Conservation (phyloP, 2,888 invertebrate genomes). For the Loripinus fragilis region DNA sequence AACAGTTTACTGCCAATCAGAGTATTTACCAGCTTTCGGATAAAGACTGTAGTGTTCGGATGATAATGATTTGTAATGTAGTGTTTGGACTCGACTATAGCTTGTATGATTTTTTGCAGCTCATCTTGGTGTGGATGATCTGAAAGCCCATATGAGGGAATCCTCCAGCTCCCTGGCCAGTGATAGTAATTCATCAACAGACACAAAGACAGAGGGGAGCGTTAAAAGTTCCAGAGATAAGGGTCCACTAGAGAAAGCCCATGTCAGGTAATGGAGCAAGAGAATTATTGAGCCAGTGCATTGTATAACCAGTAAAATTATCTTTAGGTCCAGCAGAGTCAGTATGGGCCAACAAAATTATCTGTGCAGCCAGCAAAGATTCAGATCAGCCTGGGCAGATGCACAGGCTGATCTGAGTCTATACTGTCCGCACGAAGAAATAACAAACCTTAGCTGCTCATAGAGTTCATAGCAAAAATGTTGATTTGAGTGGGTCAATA, state of each 20-base stretch:
- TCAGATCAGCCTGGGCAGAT: not conserved
- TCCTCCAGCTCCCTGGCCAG: constrained; percentile 45
- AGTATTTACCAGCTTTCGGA: too few species aligned
- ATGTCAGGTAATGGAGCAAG: constrained; percentile 40
- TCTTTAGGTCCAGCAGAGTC: too few species aligned
- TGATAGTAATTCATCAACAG: constrained; percentile 50
- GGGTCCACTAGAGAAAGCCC: constrained; percentile 38
- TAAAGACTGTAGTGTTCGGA: too few species aligned
- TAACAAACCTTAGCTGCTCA: too few species aligned
- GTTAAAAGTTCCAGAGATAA: constrained; percentile 25
- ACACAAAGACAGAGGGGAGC: constrained; percentile 56
- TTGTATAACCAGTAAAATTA: too few species aligned
- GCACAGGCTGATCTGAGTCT: not conserved
- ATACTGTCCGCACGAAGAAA: not conserved
- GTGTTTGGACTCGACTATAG: too few species aligned
- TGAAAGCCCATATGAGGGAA: constrained; percentile 38
- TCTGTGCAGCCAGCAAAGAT: not conserved
- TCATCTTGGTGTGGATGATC: constrained; percentile 53
- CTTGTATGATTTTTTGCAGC: constrained; percentile 29
- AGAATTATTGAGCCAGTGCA: not conserved
- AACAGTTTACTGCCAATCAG: too few species aligned
- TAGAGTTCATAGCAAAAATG: too few species aligned
- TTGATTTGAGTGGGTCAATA: too few species aligned
- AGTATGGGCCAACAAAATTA: too few species aligned
- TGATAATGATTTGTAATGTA: too few species aligned